phyloP scores from a whole-genome alignment of 2,797 vertebrate genomes.

The Schizopygopsis malacanthus region DNA sequence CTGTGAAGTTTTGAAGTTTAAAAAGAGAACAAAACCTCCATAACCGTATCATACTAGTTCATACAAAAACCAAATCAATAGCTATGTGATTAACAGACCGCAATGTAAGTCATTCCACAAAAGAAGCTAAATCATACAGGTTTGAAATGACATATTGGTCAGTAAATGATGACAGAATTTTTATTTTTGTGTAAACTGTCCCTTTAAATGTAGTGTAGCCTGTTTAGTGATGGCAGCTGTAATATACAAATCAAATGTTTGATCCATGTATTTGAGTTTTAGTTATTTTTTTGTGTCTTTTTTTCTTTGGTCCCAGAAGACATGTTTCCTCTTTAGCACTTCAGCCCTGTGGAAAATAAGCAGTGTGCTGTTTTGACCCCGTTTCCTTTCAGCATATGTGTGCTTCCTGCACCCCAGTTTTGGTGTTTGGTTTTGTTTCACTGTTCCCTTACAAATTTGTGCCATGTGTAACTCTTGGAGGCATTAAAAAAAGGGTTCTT shows the following conservation, averaged over 20 bases:
- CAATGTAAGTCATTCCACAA: neutral
- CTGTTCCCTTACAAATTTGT: neutral
- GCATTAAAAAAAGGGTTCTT: neutral
- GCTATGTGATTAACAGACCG: neutral
- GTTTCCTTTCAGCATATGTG: constrained; percentile 71
- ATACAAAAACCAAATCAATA: neutral
- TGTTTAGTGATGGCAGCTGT: neutral
- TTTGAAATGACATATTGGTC: neutral
- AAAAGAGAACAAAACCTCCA: neutral
- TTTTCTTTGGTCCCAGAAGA: constrained; percentile 19
- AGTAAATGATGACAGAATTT: neutral
- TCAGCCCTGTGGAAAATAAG: constrained; percentile 50
- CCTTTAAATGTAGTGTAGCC: neutral
- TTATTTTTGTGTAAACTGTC: neutral
- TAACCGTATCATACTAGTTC: neutral
- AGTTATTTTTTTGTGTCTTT: neutral
- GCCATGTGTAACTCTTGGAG: neutral
- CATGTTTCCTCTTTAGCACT: constrained; percentile 32
- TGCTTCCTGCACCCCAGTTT: constrained; percentile 46
- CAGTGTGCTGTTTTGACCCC: constrained; percentile 65
- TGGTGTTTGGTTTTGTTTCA: neutral
- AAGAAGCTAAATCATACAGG: neutral
- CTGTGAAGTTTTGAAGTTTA: neutral
- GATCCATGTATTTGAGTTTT: neutral
- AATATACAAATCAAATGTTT: neutral